Base-by-base conservation (phyloP, 1,140 invertebrate genomes). In the Drosophila nannoptera region DNA sequence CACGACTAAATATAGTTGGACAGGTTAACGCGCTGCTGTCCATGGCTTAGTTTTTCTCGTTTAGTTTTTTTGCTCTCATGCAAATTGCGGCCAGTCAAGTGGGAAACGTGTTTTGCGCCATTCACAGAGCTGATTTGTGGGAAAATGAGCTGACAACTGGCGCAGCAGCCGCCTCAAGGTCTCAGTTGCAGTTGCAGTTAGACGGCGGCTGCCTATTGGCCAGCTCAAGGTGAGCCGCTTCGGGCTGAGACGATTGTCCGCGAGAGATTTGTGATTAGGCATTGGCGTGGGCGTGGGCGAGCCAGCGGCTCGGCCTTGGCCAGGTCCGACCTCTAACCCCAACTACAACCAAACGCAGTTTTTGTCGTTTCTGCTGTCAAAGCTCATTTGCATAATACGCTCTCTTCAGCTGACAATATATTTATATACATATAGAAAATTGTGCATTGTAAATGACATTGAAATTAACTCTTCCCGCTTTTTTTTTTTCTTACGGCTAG, bases 51-150 rank as follows among this genome's bases (percentile, higher is more conserved):
- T 69, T 69, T 58, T 56, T 50, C 52, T 52, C 53, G 11, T 9
- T 11, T 52, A 8, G 42, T 59, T 29, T 45, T 11, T 36, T 9
- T 32, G 12, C 16, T 55, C 55, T 12, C 70, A 73, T 69, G 48
- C 71, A 73, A 73, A 69, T 73, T 68, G 52, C 42, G 53, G 53
- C 62, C 69, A 70, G 60, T 32, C 11, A 53, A 55, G 66, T 65
- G 71, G 54, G 14, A 69, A 73, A 73, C 71, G 43, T 55, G 71
- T 73, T 68, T 72, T 32, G 55, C 11, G 38, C 36, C 59, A 63
- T 58, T 73, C 59, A 73, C 58, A 73, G 29, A 63, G 65, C 56
- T 50, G 67, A 69, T 69, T 70, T 46, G 66, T 73, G 71, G 60
- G 71, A 73, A 73, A 73, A 54, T 73, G 53, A 46, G 50, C 48